Conservation (phyloP, 2,888 invertebrate genomes). For the Lordiphosa andalusiaca region DNA sequence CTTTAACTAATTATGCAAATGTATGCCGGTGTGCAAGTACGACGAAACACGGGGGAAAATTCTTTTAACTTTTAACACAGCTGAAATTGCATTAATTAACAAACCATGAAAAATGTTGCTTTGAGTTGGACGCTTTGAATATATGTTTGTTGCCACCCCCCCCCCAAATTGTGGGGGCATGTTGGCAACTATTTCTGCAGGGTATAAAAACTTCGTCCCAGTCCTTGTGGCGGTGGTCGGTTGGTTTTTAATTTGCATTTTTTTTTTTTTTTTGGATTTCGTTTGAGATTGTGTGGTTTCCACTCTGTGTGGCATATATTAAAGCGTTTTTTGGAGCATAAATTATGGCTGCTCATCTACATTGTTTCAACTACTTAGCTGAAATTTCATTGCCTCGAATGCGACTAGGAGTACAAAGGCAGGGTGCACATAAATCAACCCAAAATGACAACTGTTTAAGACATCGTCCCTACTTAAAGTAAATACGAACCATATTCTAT, state of each 20-base stretch:
- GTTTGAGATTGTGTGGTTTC: background rate
- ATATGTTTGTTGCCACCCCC: too few species aligned
- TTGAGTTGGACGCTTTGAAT: too few species aligned
- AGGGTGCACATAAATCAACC: constrained; percentile 10
- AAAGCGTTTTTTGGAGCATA: constrained; percentile 24
- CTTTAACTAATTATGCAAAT: constrained; percentile 59
- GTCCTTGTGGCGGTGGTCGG: background rate
- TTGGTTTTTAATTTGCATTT: constrained; percentile 11
- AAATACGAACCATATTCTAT: background rate
- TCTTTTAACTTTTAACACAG: constrained; percentile 25
- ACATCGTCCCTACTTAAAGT: too few species aligned
- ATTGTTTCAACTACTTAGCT: constrained; percentile 24
- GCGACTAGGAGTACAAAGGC: constrained; percentile 14
- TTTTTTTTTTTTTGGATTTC: constrained; percentile 5
- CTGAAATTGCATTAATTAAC: constrained; percentile 47
- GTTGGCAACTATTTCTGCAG: too few species aligned
- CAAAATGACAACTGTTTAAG: constrained; percentile 34
- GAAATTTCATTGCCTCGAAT: constrained; percentile 27
- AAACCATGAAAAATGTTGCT: constrained; percentile 14
- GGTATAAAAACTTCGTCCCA: background rate
- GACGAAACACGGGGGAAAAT: background rate
- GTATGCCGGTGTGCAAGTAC: constrained; percentile 16
- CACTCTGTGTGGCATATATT: constrained; percentile 6
- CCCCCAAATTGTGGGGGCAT: too few species aligned
- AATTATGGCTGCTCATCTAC: constrained; percentile 36